Base-by-base conservation (phyloP, 1,140 invertebrate species). In the Atta cephalotes region DNA sequence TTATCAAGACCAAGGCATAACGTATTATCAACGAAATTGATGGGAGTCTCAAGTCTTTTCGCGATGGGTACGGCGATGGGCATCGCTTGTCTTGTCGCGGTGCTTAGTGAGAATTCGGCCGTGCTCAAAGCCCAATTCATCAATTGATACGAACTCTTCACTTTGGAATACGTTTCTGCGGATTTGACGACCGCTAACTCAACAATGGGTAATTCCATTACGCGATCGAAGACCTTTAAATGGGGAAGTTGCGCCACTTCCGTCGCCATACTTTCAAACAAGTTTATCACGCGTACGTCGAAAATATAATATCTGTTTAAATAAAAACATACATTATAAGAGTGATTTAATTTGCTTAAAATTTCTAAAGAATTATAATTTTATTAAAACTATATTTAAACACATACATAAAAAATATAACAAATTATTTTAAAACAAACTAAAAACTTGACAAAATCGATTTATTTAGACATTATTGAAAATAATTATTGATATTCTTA, bases 71-170 rank as follows among this genome's bases (percentile, higher is more conserved):
- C 88, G 1, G 93, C 94, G 60, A 94, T 92, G 2, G 96, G 96
- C 0, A 96, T 96, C 0, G 94, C 95, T 35, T 96, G 96, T 39
- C 95, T 95, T 0, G 97, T 96, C 3, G 97, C 97, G 3, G 94
- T 94, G 14, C 95, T 95, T 2, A 97, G 95, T n/a, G 97, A 96
- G 21, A 96, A 96, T 92, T 97, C 97, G 2, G 97, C 97, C 0
- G 96, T 96, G 4, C 96, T 96, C 1, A 97, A 91, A 1, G 97
- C 96, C 97, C 97, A 97, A 91, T 97, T 95, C 16, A 97, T 92
- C 21, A 97, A 53, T 9, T 94, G 91, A 87, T 95, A 79, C 1
- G 92, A 93, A 93, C 95, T 95, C 94, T 96, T 96, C 35, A 97
- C 95, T 76, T 95, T 95, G 53, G 94, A 95, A 88, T 97, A 97